Evolutionary conservation across 2,797 vertebrate species (phyloP), one percentile per base, ranked within the genome.

Genomic region (Sparus aurata): DNA sequence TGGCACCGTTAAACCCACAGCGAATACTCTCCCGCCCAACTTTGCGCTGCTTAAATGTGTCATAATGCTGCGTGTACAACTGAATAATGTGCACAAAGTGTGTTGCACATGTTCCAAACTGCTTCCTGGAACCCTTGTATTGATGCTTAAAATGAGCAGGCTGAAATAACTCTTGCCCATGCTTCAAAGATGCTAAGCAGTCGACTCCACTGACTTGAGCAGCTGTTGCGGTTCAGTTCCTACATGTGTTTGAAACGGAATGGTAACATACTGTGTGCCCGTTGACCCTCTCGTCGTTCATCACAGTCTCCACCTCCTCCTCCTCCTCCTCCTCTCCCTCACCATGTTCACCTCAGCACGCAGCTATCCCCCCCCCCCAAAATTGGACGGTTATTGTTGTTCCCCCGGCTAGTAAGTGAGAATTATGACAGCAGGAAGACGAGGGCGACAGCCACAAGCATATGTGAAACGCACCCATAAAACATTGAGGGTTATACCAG

Each of bases 401-500:
- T 72, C 18, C 18, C 18, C 5, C 0, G 4, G 18, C 30, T 78
- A 50, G 23, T 52, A 43, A 30, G 6, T 63, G 49, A 12, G 34
- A 85, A 54, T 57, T 77, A 69, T 72, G 80, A 80, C 78, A 77
- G 43, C 38, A 62, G 69, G 65, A 65, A 77, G 30, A 68, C 20
- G n/a, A 16, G 46, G 23, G 71, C 64, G 53, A 68, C 13, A 73
- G 68, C 55, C 30, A 47, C 47, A 76, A 22, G 47, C 52, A 15
- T 4, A 20, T 49, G 34, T 1, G 3, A 82, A 80, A 72, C 71
- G 57, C 61, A 10, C 68, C 27, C 50, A 69, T 54, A 66, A 60
- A 75, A 63, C 12, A 22, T 50, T 8, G 22, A 20, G 64, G 79
- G 85, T 89, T 84, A 82, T 75, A 77, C 88, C n/a, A 87, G 85